These are phyloP conservation scores for Bufo gargarizans DNA, from an alignment of 2,113 vertebrate genomes.

Conservation along the genomic window DNA sequence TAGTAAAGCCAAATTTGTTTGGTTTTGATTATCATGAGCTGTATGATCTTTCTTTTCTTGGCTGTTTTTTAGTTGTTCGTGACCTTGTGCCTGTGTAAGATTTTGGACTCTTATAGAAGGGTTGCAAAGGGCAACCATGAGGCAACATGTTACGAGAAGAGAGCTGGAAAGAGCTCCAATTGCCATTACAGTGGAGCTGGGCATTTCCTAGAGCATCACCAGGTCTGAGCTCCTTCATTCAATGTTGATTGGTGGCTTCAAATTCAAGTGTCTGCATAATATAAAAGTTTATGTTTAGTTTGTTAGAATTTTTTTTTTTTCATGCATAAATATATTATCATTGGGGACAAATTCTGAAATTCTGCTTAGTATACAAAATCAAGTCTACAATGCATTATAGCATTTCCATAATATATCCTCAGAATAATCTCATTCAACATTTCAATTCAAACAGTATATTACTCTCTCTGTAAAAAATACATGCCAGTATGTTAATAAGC, in stretches of 20 bases:
- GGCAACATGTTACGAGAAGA: conserved; percentile 87
- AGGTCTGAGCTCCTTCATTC: conserved; percentile 83
- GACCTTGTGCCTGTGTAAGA: conserved; percentile 73
- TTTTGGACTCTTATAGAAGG: conserved; percentile 83
- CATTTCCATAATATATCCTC: neutral
- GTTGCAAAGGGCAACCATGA: conserved; percentile 83
- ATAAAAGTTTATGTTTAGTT: conserved; percentile 27
- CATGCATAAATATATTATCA: neutral
- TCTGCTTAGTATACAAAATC: neutral
- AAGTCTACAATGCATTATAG: no score
- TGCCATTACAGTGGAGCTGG: conserved; percentile 88
- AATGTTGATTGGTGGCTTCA: conserved; percentile 71
- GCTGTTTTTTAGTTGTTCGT: conserved; percentile 71
- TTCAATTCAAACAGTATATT: neutral
- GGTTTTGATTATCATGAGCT: conserved; percentile 71
- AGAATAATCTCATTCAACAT: neutral
- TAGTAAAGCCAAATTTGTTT: conserved; percentile 68
- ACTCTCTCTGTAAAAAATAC: no score
- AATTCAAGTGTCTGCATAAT: conserved; percentile 5
- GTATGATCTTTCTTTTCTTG: conserved; percentile 83
- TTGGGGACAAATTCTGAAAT: neutral
- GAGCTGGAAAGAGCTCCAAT: conserved; percentile 82
- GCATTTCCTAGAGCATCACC: conserved; percentile 89
- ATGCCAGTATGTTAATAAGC: no score
- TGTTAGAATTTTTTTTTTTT: neutral